A percentile compares a stretch with the other conserved stretches of the same genome.
Conservation (phyloP, 1,140 invertebrate species). For the Hestina assimilis region DNA sequence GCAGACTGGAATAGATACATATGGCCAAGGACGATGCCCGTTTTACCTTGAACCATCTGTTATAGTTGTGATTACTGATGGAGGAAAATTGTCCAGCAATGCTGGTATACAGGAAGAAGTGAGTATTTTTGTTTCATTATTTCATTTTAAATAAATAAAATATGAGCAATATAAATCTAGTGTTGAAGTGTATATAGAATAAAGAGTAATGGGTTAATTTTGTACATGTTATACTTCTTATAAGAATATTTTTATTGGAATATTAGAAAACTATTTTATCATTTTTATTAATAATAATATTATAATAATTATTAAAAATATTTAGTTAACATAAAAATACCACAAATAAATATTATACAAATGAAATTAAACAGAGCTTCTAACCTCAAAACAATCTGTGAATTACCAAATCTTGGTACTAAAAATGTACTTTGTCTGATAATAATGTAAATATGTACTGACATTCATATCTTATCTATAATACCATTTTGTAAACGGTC, state of each 20-base stretch:
- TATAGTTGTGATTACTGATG: slow-evolving; percentile 98
- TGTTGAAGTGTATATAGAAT: no score
- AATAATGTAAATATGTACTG: slow-evolving; percentile 3
- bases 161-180: background rate
- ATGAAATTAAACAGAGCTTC: no score
- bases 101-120: slow-evolving; percentile 94
- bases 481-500: background rate
- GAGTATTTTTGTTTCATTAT: slow-evolving; percentile 45
- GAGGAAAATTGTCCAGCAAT: slow-evolving; percentile 92
- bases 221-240: background rate
- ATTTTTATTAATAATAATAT: no score
- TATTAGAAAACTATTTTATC: background rate
- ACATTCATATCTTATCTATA: slow-evolving; percentile 13
- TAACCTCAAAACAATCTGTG: background rate
- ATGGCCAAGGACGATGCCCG: slow-evolving; percentile 97
- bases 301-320: no score
- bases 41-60: slow-evolving; percentile 98
- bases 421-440: background rate
- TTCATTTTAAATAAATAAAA: background rate
- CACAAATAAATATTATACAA: no score
- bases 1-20: slow-evolving; percentile 98
- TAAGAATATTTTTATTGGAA: background rate
- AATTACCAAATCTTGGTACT: background rate
- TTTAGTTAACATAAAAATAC: no score
- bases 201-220: no score